Base-by-base conservation (phyloP, 2,113 vertebrate genomes). In the Phylloscopus trochiloides region DNA sequence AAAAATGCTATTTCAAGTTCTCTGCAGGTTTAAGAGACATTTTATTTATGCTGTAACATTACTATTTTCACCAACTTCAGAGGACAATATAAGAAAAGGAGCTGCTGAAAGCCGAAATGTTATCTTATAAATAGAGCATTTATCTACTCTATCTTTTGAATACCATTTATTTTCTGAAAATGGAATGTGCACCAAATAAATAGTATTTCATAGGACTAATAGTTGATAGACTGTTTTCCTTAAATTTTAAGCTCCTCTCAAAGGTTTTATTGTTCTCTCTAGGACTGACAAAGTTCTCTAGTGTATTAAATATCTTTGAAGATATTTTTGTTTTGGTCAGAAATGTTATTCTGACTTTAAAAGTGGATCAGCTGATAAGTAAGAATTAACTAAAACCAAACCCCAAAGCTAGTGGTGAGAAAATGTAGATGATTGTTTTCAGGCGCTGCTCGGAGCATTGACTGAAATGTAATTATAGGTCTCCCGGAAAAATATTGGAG, bases 81-180 rank as follows among this genome's bases (percentile, higher is more conserved):
- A 92, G 32, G 32, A 75, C 34, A 83, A 51, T 38, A 54, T 38
- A 73, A 68, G 50, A 48, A 66, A 90, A 47, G 38, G 18, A 66
- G 51, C 17, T 81, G 36, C 71, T 73, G 82, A 77, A 97, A 86
- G 50, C 10, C 48, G 68, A 36, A 74, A 62, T 55, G 22, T 81
- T 94, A 90, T 89, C 42, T 79, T 47, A 47, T 68, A 80, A 95
- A 91, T 91, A 89, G 92, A 95, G 70, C 17, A 79, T 81, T 92
- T 94, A 68, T 92, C 79, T 75, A 52, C 20, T 28, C 15, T 36
- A 43, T 32, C 40, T 88, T 86, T 63, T 68, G 59, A 96, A 96
- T 84, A 58, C 50, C 28, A 66, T 88, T 96, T 73, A 86, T 79
- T 94, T 94, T 11, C 36, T 86, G 48, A 36, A 68, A 86, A 80